Evolutionary conservation across 2,797 vertebrate species (phyloP).

Genomic region (Sebastes diploproa): DNA sequence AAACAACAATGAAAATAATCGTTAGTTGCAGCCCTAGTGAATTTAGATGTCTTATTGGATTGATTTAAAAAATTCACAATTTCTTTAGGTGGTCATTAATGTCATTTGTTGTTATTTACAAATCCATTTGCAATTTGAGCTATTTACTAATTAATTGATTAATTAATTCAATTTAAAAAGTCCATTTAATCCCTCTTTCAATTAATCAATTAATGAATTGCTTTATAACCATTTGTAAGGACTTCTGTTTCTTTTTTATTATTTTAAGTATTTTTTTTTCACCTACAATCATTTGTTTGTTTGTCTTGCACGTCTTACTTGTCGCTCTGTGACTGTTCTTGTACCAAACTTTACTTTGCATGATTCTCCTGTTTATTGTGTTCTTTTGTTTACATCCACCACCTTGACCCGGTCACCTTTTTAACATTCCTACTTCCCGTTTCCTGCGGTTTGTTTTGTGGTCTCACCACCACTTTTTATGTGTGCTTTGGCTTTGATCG

Average conservation of each 20-base stretch:
- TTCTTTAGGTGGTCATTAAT: neutral
- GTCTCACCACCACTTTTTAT: neutral
- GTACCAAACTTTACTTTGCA: neutral
- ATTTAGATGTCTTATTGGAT: neutral
- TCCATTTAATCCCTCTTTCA: neutral
- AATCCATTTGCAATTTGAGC: rapidly evolving
- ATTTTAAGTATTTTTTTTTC: neutral
- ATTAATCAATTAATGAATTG: neutral
- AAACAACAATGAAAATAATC: too few species aligned
- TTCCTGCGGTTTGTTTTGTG: neutral
- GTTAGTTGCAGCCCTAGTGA: too few species aligned
- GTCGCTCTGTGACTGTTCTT: neutral
- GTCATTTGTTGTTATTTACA: neutral
- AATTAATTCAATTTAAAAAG: neutral
- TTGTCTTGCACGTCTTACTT: neutral
- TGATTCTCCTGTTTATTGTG: neutral
- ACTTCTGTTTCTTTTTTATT: neutral
- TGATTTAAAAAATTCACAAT: neutral
- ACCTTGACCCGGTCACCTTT: neutral
- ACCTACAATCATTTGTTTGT: neutral
- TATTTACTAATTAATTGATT: neutral
- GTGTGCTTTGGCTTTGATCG: neutral
- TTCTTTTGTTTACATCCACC: neutral
- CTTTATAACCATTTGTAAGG: neutral
- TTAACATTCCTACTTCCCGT: neutral